Evolutionary conservation across 2,888 invertebrate genomes (phyloP).

Genomic region (Acanthococcus lagerstroemiae): DNA sequence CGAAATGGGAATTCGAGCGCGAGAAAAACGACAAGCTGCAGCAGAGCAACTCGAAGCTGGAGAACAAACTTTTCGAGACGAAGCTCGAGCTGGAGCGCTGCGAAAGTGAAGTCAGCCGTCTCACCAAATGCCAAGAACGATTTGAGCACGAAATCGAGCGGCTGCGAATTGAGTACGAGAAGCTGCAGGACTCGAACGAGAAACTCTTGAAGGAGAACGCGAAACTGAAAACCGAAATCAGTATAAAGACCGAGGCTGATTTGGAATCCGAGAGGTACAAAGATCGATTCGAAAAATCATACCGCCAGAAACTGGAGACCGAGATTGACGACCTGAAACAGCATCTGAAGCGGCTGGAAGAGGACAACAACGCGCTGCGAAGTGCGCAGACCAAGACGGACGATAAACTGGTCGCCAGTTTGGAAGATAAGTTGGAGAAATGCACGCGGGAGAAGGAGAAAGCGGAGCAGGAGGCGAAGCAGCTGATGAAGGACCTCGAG

Average conservation of each 20-base stretch:
- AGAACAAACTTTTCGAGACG: slow-evolving; percentile 64
- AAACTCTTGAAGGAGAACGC: slow-evolving; percentile 72
- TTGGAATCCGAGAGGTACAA: slow-evolving; percentile 69
- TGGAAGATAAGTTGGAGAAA: slow-evolving; percentile 31
- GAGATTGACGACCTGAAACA: slow-evolving; percentile 73
- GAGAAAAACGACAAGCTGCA: slow-evolving; percentile 58
- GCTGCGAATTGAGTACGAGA: slow-evolving; percentile 79
- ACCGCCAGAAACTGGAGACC: slow-evolving; percentile 68
- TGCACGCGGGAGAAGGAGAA: slow-evolving; percentile 36
- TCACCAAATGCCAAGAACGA: slow-evolving; percentile 64
- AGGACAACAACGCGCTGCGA: slow-evolving; percentile 71
- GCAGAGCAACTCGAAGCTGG: slow-evolving; percentile 61
- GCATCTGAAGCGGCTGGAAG: slow-evolving; percentile 67
- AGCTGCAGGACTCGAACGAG: slow-evolving; percentile 75
- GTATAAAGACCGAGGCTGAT: slow-evolving; percentile 48
- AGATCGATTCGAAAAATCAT: slow-evolving; percentile 76
- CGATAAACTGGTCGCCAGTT: slow-evolving; percentile 13
- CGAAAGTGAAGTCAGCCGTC: slow-evolving; percentile 65
- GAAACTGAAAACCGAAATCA: slow-evolving; percentile 47
- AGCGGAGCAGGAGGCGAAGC: slow-evolving; percentile 59
- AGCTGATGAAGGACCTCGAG: slow-evolving; percentile 73
- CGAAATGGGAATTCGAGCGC: slow-evolving; percentile 65
- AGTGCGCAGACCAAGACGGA: slow-evolving; percentile 11
- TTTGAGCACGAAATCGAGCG: slow-evolving; percentile 70
- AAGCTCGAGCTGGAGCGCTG: slow-evolving; percentile 70